Base-by-base conservation (phyloP, 2,888 invertebrate species). In the Catocala sponsa region DNA sequence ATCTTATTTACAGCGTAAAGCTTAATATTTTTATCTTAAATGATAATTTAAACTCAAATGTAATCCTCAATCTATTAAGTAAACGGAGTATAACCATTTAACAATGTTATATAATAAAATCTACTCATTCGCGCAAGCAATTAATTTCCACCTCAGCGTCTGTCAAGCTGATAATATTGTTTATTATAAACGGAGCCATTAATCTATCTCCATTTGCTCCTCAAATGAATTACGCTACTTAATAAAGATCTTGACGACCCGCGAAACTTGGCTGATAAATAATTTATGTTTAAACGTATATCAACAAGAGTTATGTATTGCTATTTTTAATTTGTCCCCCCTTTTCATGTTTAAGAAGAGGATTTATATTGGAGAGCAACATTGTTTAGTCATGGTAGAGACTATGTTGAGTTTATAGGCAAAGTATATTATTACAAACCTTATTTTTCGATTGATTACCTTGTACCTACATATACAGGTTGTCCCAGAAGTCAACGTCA, bases 221-320 rank as follows among this genome's bases (percentile, higher is more conserved):
- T 70, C 68, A 72, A 82, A 87, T 83, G 80, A 85, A 87, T 84
- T 81, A 83, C 80, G 78, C 72, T 84, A 81, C 83, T 89, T 87
- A 85, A 87, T 89, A 86, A 86, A 81, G 83, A 86, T 84, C 83
- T 72, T 66, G 72, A 70, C 72, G 71, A 76, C 76, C 67, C 58
- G 68, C 55, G 65, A 63, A 73, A 73, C 76, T 72, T 68, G 55
- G 51, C 73, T 77, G 70, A 72, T 84, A 76, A 84, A 60, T 72
- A 53, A 68, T 82, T 76, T 76, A 82, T 76, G 65, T 63, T 63
- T 61, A 65, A 59, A 67, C 59, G 62, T 73, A 54, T 68, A 66
- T 67, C 54, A 65, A 65, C 50, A 55, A 60, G 54, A 59, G 59
- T 61, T 58, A 61, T 59, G 46, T 61, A 46, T 15, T 33, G 55